Base-by-base conservation (phyloP, 2,888 invertebrate genomes). In the Autographa gamma region DNA sequence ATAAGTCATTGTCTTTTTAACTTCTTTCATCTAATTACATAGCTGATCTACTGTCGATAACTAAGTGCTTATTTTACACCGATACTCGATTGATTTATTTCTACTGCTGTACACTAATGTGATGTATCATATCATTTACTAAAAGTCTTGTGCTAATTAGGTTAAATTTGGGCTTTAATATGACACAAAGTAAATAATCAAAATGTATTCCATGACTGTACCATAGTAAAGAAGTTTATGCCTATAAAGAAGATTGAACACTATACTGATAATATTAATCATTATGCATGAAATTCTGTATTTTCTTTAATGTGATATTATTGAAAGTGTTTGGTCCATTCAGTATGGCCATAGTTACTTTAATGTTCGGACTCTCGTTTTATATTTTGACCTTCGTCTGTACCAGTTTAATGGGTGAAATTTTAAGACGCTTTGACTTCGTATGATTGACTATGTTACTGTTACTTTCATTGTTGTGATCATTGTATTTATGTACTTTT, bases 361-460 rank as follows among this genome's bases (percentile, higher is more conserved):
- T 73, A 63, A 65, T 73, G 70, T 81, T 84, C 84, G 85, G 85
- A 87, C 84, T 93, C 91, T 88, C 86, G 81, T 82, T 83, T 88
- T 77, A 91, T 92, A 91, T 93, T 90, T 92, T 89, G 90, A 91
- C 82, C 85, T 83, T 81, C 77, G 73, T 72, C 66, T 66, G 71
- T 74, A 82, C 77, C 76, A 70, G 79, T 78, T 79, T 88, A 86
- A 88, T 86, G 81, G 84, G 88, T 85, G 88, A 88, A 88, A 88
- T 83, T 88, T 76, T 71, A 60, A 66, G 71, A 74, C 41, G 69
- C 66, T 63, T 60, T 77, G 62, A 68, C 71, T 69, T 75, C 72
- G 62, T 76, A 82, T 86, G 85, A 86, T 88, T 88, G 84, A 85
- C 83, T 85, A 81, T 77, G 85, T 86, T 81, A 84, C 87, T 88